These are phyloP conservation scores for Cotesia congregata DNA, from an alignment of 2,888 invertebrate species.

Conservation along the genomic window DNA sequence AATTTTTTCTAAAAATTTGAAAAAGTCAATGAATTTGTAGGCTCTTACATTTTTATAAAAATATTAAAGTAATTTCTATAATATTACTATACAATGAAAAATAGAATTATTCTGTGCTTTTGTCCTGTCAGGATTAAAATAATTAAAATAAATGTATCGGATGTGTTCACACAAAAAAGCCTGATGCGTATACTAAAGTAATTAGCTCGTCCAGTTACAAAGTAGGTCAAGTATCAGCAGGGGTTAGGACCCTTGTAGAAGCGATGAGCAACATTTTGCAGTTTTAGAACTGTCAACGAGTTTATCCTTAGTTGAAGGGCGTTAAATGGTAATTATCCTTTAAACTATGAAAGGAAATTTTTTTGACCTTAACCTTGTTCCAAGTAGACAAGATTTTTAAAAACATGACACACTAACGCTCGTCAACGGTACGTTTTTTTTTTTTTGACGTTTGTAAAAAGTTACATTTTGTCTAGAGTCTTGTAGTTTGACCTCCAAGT, in stretches of 20 bases:
- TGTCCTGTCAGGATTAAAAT: background rate
- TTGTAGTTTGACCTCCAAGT: background rate
- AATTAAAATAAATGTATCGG: background rate
- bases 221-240: slow-evolving; percentile 44
- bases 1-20: no score
- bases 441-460: background rate
- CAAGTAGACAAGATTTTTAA: slow-evolving; percentile 15
- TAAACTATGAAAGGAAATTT: slow-evolving; percentile 50
- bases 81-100: no score
- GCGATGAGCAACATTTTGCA: slow-evolving; percentile 39
- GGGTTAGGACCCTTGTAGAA: slow-evolving; percentile 35
- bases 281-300: slow-evolving; percentile 39
- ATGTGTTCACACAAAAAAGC: background rate
- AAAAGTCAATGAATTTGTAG: no score
- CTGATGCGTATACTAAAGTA: slow-evolving; percentile 42
- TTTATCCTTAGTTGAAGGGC: slow-evolving; percentile 44
- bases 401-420: no score
- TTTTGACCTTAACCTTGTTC: slow-evolving; percentile 56
- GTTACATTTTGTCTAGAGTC: background rate
- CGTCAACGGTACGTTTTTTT: slow-evolving; percentile 26
- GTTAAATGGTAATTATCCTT: slow-evolving; percentile 53
- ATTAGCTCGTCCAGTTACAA: slow-evolving; percentile 50
- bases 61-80: no score
- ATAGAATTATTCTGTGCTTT: background rate
- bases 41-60: no score